phyloP scores from a whole-genome alignment of 2,113 vertebrate species.

The Oncorhynchus keta region DNA sequence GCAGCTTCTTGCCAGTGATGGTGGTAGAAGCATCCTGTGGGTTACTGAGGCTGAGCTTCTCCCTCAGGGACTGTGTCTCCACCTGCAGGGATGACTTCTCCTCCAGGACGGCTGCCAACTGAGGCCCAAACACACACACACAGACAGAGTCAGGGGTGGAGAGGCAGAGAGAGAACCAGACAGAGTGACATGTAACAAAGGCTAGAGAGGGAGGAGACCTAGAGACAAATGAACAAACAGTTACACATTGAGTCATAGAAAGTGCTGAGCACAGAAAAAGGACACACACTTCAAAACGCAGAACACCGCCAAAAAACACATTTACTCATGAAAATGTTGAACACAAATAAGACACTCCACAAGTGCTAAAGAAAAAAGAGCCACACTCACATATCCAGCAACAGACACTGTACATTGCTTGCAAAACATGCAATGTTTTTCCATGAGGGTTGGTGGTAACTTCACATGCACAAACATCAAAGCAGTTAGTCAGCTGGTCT shows the following conservation, averaged over 20 bases:
- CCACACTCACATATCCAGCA: neutral
- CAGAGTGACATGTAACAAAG: neutral
- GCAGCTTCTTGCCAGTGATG: slow-evolving; percentile 84
- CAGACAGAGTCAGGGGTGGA: slow-evolving; percentile 49
- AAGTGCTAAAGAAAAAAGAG: neutral
- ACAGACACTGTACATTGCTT: neutral
- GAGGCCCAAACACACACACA: neutral
- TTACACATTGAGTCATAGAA: neutral
- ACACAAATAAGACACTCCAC: neutral
- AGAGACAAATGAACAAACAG: neutral
- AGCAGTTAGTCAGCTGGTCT: slow-evolving; percentile 58
- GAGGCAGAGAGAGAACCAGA: neutral
- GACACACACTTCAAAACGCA: neutral
- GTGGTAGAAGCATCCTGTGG: slow-evolving; percentile 64
- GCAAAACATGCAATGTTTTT: slow-evolving; percentile 26
- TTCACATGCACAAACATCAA: slow-evolving; percentile 49
- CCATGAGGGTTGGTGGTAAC: slow-evolving; percentile 19
- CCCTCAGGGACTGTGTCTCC: slow-evolving; percentile 74
- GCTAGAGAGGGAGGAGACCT: neutral
- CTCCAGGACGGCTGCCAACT: slow-evolving; percentile 79
- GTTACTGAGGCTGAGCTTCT: slow-evolving; percentile 64
- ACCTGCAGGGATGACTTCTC: slow-evolving; percentile 77
- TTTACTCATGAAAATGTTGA: neutral
- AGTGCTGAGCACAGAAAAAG: neutral
- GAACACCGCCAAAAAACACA: neutral